Evolutionary conservation across 1,140 invertebrate genomes (phyloP).

Genomic region (Hylaeus anthracinus): DNA sequence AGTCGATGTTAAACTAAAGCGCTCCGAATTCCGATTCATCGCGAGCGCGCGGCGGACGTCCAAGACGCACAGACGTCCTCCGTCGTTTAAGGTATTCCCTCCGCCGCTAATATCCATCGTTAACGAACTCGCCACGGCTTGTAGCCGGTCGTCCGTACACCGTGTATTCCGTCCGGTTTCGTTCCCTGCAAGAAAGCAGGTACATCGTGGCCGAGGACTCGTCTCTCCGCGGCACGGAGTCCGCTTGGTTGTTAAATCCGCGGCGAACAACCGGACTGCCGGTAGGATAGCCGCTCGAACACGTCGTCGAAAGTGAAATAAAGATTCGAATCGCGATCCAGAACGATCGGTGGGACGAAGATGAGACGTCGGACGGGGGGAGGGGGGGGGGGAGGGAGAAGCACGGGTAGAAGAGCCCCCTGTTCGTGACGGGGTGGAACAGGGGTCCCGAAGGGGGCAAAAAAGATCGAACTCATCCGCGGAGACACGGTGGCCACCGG

Average conservation of each 20-base stretch:
- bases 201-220: slow-evolving; percentile 30
- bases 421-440: background rate
- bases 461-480: slow-evolving; percentile 71
- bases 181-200: slow-evolving; percentile 46
- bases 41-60: background rate
- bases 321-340: slow-evolving; percentile 48
- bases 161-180: slow-evolving; percentile 49
- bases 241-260: slow-evolving; percentile 57
- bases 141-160: slow-evolving; percentile 40
- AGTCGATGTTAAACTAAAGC: slow-evolving; percentile 5
- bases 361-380: slow-evolving; percentile 29
- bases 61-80: background rate
- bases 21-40: background rate
- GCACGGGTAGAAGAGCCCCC: too few relatives aligned
- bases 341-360: slow-evolving; percentile 39
- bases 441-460: slow-evolving; percentile 45
- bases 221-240: background rate
- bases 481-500: slow-evolving; percentile 76
- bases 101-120: slow-evolving; percentile 46
- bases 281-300: slow-evolving; percentile 40
- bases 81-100: slow-evolving; percentile 20
- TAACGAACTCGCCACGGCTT: slow-evolving; percentile 45
- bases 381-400: background rate
- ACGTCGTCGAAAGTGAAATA: slow-evolving; percentile 57
- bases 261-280: slow-evolving; percentile 46